phyloP scores from a whole-genome alignment of 2,797 vertebrate species.

The Danio choprae region DNA sequence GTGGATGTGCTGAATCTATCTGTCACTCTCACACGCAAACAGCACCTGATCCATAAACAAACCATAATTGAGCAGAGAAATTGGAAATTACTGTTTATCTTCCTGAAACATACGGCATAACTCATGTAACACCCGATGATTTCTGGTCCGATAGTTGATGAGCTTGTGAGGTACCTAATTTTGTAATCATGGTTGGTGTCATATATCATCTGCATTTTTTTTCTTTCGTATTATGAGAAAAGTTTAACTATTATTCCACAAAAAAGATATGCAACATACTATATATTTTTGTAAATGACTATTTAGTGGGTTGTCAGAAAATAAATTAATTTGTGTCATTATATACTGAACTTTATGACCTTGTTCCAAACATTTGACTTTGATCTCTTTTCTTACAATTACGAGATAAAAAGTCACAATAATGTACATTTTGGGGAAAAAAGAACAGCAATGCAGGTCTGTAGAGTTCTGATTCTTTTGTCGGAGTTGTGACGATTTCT shows the following conservation, averaged over 20 bases:
- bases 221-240: neutral
- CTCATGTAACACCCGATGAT: conserved; percentile 51
- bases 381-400: too few relatives aligned
- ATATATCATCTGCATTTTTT: conserved; percentile 1
- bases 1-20: conserved; percentile 35
- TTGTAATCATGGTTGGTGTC: conserved; percentile 15
- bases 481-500: too few relatives aligned
- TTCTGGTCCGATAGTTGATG: conserved; percentile 19
- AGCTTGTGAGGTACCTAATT: conserved; percentile 9
- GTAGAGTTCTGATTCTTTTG: too few relatives aligned
- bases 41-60: conserved; percentile 36
- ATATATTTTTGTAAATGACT: neutral
- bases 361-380: too few relatives aligned
- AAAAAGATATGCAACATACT: neutral
- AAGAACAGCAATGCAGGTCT: too few relatives aligned
- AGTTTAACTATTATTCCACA: neutral
- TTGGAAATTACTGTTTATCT: conserved; percentile 76
- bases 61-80: conserved; percentile 40
- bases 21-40: conserved; percentile 32
- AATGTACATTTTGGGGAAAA: too few relatives aligned
- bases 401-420: too few relatives aligned
- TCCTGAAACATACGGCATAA: conserved; percentile 72
- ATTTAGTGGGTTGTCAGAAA: neutral
- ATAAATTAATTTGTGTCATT: too few relatives aligned
- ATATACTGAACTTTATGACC: too few relatives aligned